phyloP scores from a whole-genome alignment of 1,140 invertebrate genomes.

The Armadillidium nasatum region DNA sequence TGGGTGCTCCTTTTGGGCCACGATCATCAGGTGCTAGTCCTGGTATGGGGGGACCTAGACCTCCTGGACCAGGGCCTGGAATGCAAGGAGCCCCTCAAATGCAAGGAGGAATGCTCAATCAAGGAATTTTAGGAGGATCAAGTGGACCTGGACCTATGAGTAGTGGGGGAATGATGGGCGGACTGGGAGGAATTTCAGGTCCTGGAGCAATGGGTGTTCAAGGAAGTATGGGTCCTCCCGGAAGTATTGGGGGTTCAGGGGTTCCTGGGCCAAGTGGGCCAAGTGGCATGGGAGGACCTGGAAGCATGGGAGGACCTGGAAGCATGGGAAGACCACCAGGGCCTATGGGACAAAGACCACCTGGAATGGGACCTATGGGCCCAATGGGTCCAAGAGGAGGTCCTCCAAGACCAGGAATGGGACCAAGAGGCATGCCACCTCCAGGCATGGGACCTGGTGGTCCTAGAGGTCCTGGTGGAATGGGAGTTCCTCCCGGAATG shows the following conservation, averaged over 20 bases:
- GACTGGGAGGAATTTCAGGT: background rate
- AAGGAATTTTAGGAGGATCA: background rate
- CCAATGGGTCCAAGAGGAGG: slow-evolving; percentile 37
- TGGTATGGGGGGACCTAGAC: slow-evolving; percentile 24
- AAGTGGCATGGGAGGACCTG: slow-evolving; percentile 18
- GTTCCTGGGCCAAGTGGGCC: slow-evolving; percentile 12
- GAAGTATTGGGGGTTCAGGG: slow-evolving; percentile 5
- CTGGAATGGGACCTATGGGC: slow-evolving; percentile 12
- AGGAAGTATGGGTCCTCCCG: slow-evolving; percentile 1
- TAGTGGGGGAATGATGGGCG: background rate
- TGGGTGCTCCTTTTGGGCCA: slow-evolving; percentile 34
- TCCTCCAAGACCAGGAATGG: slow-evolving; percentile 36
- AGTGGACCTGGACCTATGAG: slow-evolving; percentile 12
- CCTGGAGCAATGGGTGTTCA: background rate
- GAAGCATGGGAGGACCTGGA: slow-evolving; percentile 24
- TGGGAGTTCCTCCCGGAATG: slow-evolving; percentile 19
- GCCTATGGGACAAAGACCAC: slow-evolving; percentile 29
- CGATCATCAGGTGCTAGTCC: slow-evolving; percentile 35
- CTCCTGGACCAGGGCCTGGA: slow-evolving; percentile 30
- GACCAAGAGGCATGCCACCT: slow-evolving; percentile 37
- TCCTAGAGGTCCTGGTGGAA: slow-evolving; percentile 32
- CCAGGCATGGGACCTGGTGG: slow-evolving; percentile 32
- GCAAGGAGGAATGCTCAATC: slow-evolving; percentile 19
- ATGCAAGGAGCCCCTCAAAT: slow-evolving; percentile 21
- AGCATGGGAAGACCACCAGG: slow-evolving; percentile 30